These are phyloP conservation scores for Leptarthrus brevirostris DNA, from an alignment of 2,888 invertebrate genomes.

Conservation along the genomic window DNA sequence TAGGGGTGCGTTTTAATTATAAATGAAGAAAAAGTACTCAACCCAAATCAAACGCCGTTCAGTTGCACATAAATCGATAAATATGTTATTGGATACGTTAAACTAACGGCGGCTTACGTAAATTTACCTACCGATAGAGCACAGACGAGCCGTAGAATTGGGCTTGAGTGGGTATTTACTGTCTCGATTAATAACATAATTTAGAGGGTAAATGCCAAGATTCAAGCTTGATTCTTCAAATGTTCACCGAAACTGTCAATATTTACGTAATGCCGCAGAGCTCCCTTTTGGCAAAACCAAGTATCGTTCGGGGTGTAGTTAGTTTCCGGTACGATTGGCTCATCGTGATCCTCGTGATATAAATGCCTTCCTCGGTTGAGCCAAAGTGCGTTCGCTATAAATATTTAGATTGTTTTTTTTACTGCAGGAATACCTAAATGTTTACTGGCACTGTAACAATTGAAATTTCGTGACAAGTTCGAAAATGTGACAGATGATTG, in stretches of 20 bases:
- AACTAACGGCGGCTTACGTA: conserved; percentile 5
- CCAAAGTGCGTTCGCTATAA: background rate
- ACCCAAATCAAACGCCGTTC: conserved; percentile 54
- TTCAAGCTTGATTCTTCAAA: background rate
- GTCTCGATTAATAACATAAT: background rate
- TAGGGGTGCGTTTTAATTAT: conserved; percentile 56
- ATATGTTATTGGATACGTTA: conserved; percentile 21
- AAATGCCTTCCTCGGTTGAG: background rate
- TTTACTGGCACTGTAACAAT: background rate
- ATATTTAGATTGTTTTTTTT: background rate
- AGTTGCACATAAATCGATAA: conserved; percentile 44
- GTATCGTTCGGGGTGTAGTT: background rate
- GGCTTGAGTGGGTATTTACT: background rate
- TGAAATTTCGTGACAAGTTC: conserved; percentile 1
- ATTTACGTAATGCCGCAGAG: conserved; percentile 18
- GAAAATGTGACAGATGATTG: conserved; percentile 20
- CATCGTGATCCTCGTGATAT: background rate
- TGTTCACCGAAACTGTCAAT: background rate
- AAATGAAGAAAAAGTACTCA: conserved; percentile 57
- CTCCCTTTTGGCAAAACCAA: background rate
- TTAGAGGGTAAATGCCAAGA: background rate
- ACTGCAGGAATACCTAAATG: background rate
- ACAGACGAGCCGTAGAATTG: background rate
- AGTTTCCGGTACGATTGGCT: conserved; percentile 1
- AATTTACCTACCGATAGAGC: background rate